A percentile compares a stretch with the other conserved stretches of the same genome.
Evolutionary conservation across 2,888 invertebrate genomes (phyloP).

Genomic region (Bellardia bayeri): DNA sequence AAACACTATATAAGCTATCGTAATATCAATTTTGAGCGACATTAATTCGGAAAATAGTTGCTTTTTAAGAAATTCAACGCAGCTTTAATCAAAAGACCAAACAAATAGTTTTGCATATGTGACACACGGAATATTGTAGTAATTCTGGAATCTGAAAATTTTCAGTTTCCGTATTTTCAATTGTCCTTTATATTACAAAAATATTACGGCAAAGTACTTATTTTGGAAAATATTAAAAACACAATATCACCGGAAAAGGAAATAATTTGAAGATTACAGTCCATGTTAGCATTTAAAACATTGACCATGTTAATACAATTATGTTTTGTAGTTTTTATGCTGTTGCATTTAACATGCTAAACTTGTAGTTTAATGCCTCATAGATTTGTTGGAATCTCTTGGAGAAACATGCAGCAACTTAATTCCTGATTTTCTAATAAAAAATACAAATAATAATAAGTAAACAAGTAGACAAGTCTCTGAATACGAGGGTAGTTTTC

Average conservation of each 20-base stretch:
- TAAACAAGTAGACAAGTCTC: background rate
- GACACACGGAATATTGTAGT: too few species aligned
- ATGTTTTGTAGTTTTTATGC: slow-evolving; percentile 46
- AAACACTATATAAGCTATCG: too few species aligned
- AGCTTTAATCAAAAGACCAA: too few species aligned
- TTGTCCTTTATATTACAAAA: background rate
- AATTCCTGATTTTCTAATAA: slow-evolving; percentile 39
- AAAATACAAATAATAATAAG: background rate
- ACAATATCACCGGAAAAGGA: slow-evolving; percentile 42
- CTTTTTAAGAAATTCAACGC: too few species aligned
- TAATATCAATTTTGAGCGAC: too few species aligned
- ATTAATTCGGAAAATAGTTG: too few species aligned
- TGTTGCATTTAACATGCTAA: slow-evolving; percentile 53
- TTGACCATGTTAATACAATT: slow-evolving; percentile 62
- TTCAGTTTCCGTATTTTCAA: too few species aligned
- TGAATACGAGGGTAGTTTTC: slow-evolving; percentile 19
- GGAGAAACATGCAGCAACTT: slow-evolving; percentile 37
- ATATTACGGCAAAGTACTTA: background rate
- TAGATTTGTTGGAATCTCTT: slow-evolving; percentile 51
- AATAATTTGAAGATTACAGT: slow-evolving; percentile 27
- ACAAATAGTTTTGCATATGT: too few species aligned
- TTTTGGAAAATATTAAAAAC: slow-evolving; percentile 2
- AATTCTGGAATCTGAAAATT: too few species aligned
- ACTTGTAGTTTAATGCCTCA: slow-evolving; percentile 44
- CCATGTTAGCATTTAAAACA: slow-evolving; percentile 23